Base-by-base conservation (phyloP, 2,797 vertebrate genomes). In the Eulemur coronatus region DNA sequence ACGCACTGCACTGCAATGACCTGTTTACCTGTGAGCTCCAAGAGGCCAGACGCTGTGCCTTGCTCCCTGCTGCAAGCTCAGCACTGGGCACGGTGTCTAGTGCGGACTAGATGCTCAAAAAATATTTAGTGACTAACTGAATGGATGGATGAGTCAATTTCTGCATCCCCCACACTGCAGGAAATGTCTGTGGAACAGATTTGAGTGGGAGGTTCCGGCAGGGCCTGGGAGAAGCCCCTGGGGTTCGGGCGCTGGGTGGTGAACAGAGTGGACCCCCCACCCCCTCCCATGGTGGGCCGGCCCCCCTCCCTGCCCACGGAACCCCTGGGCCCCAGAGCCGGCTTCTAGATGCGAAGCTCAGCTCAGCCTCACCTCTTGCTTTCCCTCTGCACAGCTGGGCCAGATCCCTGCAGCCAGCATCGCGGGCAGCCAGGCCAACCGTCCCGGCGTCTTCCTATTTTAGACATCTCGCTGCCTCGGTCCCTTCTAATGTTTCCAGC, bases 401-500 rank as follows among this genome's bases (percentile, higher is more conserved):
- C 97, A 94, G 97, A 95, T 97, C 95, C 72, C 95, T 7, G 43
- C 96, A 95, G 97, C 97, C 97, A 92, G 96, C 95, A 6, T 88
- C 79, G 17, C 95, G 61, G 91, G 93, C 97, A 97, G 97, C 96
- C 95, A 55, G 97, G 96, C 96, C 97, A 80, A 12, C 24, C 69
- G 57, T 86, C 96, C n/a, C 18, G 33, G 98, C 91, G 89, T 96
- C 96, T 98, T 98, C 97, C 97, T 98, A 98, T 98, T 98, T 98
- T 98, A 98, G 97, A 97, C 96, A 97, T 97, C 98, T 96, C 75
- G 26, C 95, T 69, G 97, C 97, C 89, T 96, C 69, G 0, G 97
- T 97, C 97, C 97, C 96, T 97, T 98, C 98, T 97, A 98, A 98
- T 98, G 98, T 97, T 97, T 97, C 98, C 97, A 97, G 97, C 92